Evolutionary conservation across 2,888 invertebrate genomes (phyloP).

Genomic region (Drosophila engyochracea): DNA sequence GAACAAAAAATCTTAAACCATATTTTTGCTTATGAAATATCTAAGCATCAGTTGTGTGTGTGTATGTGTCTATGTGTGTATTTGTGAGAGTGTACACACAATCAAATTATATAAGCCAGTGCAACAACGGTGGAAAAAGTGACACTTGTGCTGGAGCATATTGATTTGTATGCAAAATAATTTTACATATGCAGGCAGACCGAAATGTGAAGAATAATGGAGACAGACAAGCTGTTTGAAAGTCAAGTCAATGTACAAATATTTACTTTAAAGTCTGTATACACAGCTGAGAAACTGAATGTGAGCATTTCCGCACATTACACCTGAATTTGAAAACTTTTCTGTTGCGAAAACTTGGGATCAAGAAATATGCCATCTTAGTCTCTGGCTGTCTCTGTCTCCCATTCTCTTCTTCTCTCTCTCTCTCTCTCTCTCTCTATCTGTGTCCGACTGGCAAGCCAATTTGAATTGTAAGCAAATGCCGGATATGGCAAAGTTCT

Average conservation of each 20-base stretch:
- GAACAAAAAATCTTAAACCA: conserved; percentile 28
- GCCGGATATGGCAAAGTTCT: conserved; percentile 72
- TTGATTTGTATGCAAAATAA: conserved; percentile 61
- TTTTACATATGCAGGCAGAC: conserved; percentile 40
- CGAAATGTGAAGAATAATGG: background rate
- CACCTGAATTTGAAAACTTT: conserved; percentile 68
- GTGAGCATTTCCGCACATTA: conserved; percentile 72
- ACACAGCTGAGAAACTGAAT: conserved; percentile 51
- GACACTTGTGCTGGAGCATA: conserved; percentile 52
- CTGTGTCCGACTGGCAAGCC: conserved; percentile 40
- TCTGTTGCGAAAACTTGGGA: conserved; percentile 24
- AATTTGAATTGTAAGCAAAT: conserved; percentile 73
- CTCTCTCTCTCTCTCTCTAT: background rate
- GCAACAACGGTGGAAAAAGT: conserved; percentile 57
- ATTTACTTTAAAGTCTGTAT: conserved; percentile 64
- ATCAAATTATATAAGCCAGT: conserved; percentile 58
- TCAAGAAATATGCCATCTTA: conserved; percentile 51
- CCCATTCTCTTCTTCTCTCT: background rate
- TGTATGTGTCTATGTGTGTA: background rate
- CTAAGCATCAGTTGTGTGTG: background rate
- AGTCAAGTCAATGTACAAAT: conserved; percentile 62
- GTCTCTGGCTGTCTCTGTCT: background rate
- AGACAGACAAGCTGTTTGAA: conserved; percentile 41
- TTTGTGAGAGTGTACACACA: conserved; percentile 11
- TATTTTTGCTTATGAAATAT: conserved; percentile 28